Evolutionary conservation across 2,797 vertebrate species (phyloP).

Genomic region (Darevskia nairensis): DNA sequence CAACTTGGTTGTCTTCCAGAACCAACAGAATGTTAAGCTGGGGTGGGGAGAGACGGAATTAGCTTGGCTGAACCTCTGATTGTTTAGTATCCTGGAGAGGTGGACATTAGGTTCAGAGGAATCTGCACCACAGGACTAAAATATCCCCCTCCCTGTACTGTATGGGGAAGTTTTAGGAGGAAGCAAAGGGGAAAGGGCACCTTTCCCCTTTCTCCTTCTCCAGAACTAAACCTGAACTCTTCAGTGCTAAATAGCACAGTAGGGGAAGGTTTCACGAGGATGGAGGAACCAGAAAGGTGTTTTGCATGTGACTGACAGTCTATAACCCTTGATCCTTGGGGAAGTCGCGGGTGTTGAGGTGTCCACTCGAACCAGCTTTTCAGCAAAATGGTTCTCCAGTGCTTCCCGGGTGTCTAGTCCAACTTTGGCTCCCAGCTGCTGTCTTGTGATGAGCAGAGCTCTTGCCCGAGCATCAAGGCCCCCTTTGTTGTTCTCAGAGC

Average conservation of each 20-base stretch:
- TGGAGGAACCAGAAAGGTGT: neutral
- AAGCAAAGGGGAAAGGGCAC: neutral
- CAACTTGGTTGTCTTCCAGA: neutral
- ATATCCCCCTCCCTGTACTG: neutral
- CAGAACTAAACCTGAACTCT: neutral
- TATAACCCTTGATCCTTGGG: no score
- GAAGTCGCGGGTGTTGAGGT: neutral
- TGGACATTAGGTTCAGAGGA: neutral
- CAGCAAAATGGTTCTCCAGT: neutral
- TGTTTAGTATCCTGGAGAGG: neutral
- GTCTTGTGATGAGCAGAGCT: slow-evolving; percentile 24
- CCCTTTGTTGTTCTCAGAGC: slow-evolving; percentile 56
- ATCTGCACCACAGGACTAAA: neutral
- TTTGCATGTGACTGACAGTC: neutral
- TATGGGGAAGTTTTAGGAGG: neutral
- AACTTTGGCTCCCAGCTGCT: neutral
- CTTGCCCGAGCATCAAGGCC: slow-evolving; percentile 40
- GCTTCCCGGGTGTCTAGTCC: neutral
- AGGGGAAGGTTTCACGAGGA: neutral
- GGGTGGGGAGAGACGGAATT: neutral
- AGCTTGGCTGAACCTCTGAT: neutral
- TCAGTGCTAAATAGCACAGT: neutral
- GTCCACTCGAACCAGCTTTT: neutral
- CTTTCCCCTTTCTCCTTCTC: neutral
- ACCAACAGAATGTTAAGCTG: neutral